Percentiles rank a stretch among this genome's conserved stretches.
These are phyloP conservation scores for Phyto melanocephala DNA, from an alignment of 2,888 invertebrate genomes.

Conservation along the genomic window DNA sequence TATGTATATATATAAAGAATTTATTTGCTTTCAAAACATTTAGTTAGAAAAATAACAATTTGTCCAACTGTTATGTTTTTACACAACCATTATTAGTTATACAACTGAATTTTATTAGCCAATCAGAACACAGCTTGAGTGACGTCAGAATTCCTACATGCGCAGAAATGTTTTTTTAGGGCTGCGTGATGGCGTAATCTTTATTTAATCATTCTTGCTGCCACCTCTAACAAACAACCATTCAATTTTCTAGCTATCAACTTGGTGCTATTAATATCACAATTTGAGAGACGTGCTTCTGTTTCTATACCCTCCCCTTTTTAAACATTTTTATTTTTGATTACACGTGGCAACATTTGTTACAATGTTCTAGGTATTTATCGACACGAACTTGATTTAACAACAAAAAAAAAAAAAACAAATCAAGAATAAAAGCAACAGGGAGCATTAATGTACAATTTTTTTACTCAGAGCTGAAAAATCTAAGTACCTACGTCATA, in stretches of 20 bases:
- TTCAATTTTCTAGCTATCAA: background rate
- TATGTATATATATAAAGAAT: too few species aligned
- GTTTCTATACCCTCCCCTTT: background rate
- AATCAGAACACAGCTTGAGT: too few species aligned
- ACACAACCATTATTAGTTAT: too few species aligned
- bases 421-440: constrained; percentile 4
- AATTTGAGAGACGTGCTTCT: background rate
- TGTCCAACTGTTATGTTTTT: too few species aligned
- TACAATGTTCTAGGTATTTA: background rate
- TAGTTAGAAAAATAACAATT: too few species aligned
- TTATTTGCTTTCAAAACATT: too few species aligned
- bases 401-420: background rate
- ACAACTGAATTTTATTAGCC: too few species aligned
- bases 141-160: too few species aligned
- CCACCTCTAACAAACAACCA: background rate
- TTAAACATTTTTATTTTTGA: background rate
- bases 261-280: constrained; percentile 29
- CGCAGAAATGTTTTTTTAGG: too few species aligned
- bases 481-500: background rate
- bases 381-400: constrained; percentile 16
- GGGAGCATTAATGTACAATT: background rate
- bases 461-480: constrained; percentile 22
- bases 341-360: constrained; percentile 58
- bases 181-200: too few species aligned
- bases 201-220: too few species aligned